Evolutionary conservation across 2,888 invertebrate genomes (phyloP), one percentile per base, ranked within the genome.

Genomic region (Drosophila kuntzei): DNA sequence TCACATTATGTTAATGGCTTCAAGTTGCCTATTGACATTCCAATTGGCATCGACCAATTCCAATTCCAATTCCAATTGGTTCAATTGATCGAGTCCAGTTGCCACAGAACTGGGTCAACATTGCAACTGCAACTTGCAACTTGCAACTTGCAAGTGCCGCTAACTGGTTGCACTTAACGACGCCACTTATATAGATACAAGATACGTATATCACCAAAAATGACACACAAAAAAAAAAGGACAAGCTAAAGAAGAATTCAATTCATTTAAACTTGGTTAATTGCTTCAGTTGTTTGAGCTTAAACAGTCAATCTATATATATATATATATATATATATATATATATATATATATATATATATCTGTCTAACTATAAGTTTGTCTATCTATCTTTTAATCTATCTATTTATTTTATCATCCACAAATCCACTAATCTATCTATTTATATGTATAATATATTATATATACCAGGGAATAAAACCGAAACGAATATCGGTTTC

Each of bases 1-100:
- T 71, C 43, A 34, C 71, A 53, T 71, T 71, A 71, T 73, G 76
- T 63, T 73, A 73, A 73, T 75, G 64, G 70, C 54, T 22, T 29
- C 29, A 63, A 51, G 39, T n/a, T 49, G 44, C 25, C 70, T 36
- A 67, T 51, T 68, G 50, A n/a, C 44, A 70, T 71, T 27, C 27
- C 29, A 75, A 59, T 59, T 58, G 36, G 27, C 34, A 53, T 37
- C 22, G 36, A 3, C 3, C n/a, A 11, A n/a, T 20, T 27, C 22
- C 27, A 18, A 47, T 43, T 41, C n/a, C n/a, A 11, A n/a, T 20
- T 27, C 22, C 27, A 18, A 47, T 43, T 41, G 41, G 50, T 6
- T 3, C 9, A 74, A 59, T 59, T 50, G 29, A 29, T 12, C 18
- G 37, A 18, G 47, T 57, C 58, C 50, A 44, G 51, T 44, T 60